Conservation (phyloP, 1,140 invertebrate genomes). For the Cyphomyrmex costatus region DNA sequence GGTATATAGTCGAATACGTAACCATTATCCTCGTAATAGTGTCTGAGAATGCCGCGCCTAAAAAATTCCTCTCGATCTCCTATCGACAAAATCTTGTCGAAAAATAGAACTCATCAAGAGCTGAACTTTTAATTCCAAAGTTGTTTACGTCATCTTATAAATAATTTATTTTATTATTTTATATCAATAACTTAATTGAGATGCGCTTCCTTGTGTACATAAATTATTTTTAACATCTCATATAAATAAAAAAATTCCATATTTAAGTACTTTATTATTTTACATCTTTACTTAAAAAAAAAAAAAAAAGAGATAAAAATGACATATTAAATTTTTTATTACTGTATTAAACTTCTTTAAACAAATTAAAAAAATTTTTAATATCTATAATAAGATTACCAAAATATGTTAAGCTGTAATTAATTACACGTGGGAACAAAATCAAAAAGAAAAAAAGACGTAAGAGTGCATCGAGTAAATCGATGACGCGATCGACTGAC, state of each 20-base stretch:
- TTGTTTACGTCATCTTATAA: neutral
- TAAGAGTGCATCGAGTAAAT: constrained; percentile 53
- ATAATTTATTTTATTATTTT: neutral
- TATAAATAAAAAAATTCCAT: neutral
- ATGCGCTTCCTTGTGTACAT: neutral
- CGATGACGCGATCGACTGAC: constrained; percentile 47
- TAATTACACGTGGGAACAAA: neutral
- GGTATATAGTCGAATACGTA: constrained; percentile 12
- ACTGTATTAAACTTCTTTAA: neutral
- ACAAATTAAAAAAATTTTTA: too few species aligned
- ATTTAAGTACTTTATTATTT: neutral
- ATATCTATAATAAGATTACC: neutral
- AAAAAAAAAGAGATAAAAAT: neutral
- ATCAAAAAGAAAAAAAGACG: constrained; percentile 19
- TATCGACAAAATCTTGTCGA: constrained; percentile 3
- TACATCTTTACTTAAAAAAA: neutral
- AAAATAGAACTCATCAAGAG: constrained; percentile 16
- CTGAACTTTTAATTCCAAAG: constrained; percentile 6
- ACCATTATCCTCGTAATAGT: constrained; percentile 31
- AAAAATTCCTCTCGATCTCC: constrained; percentile 9
- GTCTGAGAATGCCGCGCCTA: neutral
- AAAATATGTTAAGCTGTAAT: neutral
- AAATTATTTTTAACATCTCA: neutral
- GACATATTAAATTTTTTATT: neutral
- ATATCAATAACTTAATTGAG: neutral